Base-by-base conservation (phyloP, 2,888 invertebrate species). In the Protophormia terraenovae region DNA sequence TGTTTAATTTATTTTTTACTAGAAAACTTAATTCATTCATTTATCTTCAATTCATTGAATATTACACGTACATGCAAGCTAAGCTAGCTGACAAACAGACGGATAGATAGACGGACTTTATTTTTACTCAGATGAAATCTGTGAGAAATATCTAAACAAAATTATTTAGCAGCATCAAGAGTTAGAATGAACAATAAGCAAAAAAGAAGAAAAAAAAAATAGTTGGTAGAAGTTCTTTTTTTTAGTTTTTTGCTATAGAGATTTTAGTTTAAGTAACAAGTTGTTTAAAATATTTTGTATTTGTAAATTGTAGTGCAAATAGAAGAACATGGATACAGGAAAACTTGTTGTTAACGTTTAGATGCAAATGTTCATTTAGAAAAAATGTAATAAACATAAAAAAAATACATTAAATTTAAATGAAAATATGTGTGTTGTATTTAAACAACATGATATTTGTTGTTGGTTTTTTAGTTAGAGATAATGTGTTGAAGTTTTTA, bases 11-110 rank as follows among this genome's bases (percentile, higher is more conserved):
- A 22, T 29, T 24, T 60, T 19, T 22, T 55, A 19, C 45, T 58
- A 4, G 8, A 79, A 72, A 72, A 64, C 41, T 72, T 72, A 72
- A 79, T 79, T 80, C 79, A 80, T 72, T 80, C 72, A 80, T 64
- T 80, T 80, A 72, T 45, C 60, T 80, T 62, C 55, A 80, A 80
- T 80, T 72, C 79, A 80, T 80, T 80, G 64, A 80, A 80, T 72
- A 80, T 32, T 62, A 27, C 27, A 47, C n/a, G 78, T 62, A 50
- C 60, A 35, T 19, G 19, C 35, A 38, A 6, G 7, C 58, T n/a
- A 47, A 16, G 45, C 12, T 29, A 27, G 24, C 12, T 64, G 64
- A 14, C 38, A 10, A 53, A 14, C 38, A 66, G 41, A 14, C 47
- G 22, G 24, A 10, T 10, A 19, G 41, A 16, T 14, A n/a, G 19